phyloP scores from a whole-genome alignment of 2,113 vertebrate genomes.

The Pogonocichla stellata region DNA sequence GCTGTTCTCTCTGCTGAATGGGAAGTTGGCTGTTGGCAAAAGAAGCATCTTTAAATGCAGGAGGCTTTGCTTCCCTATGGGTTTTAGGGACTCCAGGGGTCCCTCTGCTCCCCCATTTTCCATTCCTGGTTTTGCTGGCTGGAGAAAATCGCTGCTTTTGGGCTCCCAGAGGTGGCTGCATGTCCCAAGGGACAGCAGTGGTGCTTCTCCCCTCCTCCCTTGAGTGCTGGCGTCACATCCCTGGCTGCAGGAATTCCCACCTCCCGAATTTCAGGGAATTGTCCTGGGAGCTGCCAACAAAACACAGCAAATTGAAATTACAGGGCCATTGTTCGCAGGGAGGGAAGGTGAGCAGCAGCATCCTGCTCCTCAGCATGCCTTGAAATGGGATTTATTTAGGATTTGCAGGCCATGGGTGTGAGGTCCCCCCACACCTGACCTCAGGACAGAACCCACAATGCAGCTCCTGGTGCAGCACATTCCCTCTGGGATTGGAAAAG shows the following conservation, averaged over 20 bases:
- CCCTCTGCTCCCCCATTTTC: rapidly evolving
- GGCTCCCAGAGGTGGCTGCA: neutral
- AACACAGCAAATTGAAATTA: neutral
- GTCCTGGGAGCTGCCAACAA: neutral
- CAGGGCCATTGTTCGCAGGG: neutral
- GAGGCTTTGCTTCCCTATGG: neutral
- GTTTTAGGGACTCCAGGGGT: neutral
- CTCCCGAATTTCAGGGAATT: neutral
- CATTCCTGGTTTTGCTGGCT: neutral
- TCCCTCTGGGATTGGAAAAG: neutral
- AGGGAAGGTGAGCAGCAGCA: neutral
- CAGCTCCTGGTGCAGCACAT: neutral
- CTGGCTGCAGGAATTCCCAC: neutral
- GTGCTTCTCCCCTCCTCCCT: neutral
- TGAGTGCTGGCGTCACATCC: rapidly evolving
- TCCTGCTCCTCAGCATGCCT: neutral
- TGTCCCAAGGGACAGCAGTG: rapidly evolving
- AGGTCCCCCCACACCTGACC: neutral
- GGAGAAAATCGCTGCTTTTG: rapidly evolving
- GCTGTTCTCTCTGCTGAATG: neutral
- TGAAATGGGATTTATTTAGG: neutral
- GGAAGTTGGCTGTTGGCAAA: neutral
- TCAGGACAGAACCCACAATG: rapidly evolving
- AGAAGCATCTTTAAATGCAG: neutral
- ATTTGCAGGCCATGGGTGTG: rapidly evolving